Evolutionary conservation across 1,140 invertebrate species (phyloP).

Genomic region (Tribolium madens): DNA sequence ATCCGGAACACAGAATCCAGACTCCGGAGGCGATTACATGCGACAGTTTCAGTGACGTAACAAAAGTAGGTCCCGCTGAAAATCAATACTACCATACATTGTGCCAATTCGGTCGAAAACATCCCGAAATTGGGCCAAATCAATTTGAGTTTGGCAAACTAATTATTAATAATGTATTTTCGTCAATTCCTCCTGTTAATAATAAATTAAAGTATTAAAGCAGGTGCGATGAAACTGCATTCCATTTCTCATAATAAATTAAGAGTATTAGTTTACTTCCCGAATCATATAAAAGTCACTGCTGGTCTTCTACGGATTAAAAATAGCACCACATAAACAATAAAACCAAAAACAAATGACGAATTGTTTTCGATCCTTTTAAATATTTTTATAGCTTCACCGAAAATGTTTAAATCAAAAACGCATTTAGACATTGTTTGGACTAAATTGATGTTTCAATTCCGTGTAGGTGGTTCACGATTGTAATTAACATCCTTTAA

Average conservation of each 20-base stretch:
- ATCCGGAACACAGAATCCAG: conserved; percentile 16
- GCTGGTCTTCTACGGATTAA: background rate
- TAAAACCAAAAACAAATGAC: conserved; percentile 23
- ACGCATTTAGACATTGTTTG: conserved; percentile 34
- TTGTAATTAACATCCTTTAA: background rate
- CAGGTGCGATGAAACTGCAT: conserved; percentile 13
- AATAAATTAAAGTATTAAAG: conserved; percentile 14
- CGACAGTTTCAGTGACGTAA: conserved; percentile 33
- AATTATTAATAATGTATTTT: background rate
- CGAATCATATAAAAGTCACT: background rate
- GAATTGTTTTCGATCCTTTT: conserved; percentile 32
- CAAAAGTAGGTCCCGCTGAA: conserved; percentile 30
- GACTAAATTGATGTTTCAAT: conserved; percentile 7
- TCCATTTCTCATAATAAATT: background rate
- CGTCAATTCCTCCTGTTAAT: background rate
- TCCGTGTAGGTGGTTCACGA: background rate
- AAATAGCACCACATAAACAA: conserved; percentile 19
- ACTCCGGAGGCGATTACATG: conserved; percentile 30
- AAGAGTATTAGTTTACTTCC: conserved; percentile 7
- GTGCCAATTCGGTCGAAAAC: conserved; percentile 25
- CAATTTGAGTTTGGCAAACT: background rate
- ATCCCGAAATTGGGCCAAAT: conserved; percentile 31
- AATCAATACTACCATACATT: conserved; percentile 25
- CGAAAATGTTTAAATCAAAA: conserved; percentile 30
- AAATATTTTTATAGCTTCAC: conserved; percentile 38